Evolutionary conservation across 2,113 vertebrate species (phyloP).

Genomic region (Poeciliopsis retropinna): DNA sequence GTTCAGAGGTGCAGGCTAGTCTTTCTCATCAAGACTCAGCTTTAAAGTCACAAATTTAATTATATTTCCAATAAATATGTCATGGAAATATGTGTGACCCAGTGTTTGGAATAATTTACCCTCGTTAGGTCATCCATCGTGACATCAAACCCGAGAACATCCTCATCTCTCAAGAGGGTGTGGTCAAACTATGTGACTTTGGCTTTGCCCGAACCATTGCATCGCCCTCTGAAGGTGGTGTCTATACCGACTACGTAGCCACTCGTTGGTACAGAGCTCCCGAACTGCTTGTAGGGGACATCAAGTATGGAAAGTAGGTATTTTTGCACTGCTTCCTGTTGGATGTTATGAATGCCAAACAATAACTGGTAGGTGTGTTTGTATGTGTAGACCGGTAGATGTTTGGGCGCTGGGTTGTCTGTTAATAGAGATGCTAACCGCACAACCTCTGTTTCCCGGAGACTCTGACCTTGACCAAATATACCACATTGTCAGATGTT

Average conservation of each 20-base stretch:
- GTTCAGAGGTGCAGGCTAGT: neutral
- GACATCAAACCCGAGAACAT: slow-evolving; percentile 95
- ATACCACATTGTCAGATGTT: slow-evolving; percentile 86
- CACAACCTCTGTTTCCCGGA: slow-evolving; percentile 88
- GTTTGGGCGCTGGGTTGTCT: slow-evolving; percentile 91
- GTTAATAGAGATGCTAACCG: slow-evolving; percentile 88
- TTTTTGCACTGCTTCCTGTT: neutral
- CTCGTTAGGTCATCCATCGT: slow-evolving; percentile 88
- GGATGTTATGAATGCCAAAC: neutral
- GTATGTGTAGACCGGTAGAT: slow-evolving; percentile 85
- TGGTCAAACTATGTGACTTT: slow-evolving; percentile 93
- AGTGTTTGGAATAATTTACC: neutral
- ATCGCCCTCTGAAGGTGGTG: slow-evolving; percentile 81
- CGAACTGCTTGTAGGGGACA: slow-evolving; percentile 90
- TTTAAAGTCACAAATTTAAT: neutral
- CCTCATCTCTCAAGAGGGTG: slow-evolving; percentile 87
- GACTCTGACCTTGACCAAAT: slow-evolving; percentile 94
- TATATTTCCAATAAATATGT: neutral
- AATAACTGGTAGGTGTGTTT: slow-evolving; percentile 17
- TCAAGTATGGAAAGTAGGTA: slow-evolving; percentile 88
- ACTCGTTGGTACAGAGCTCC: slow-evolving; percentile 93
- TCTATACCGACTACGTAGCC: slow-evolving; percentile 90
- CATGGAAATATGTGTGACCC: neutral
- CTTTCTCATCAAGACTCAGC: neutral
- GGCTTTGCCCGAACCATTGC: slow-evolving; percentile 88